phyloP scores from a whole-genome alignment of 2,888 invertebrate species.

The Psylliodes chrysocephalus region DNA sequence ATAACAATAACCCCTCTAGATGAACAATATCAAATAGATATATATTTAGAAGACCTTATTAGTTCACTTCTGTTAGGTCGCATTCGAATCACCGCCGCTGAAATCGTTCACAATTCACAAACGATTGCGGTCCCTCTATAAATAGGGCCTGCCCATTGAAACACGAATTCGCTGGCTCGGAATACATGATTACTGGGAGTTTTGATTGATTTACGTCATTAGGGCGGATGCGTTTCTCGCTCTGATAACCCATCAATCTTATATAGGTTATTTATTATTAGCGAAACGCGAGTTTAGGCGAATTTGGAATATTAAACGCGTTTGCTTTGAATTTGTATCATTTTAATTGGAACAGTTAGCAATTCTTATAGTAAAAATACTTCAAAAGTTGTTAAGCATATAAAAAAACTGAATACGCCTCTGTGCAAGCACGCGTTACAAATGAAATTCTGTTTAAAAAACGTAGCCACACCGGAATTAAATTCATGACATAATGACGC shows the following conservation, averaged over 20 bases:
- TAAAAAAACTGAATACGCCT: too few species aligned
- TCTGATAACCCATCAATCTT: constrained; percentile 21
- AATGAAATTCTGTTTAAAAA: background rate
- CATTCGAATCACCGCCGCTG: background rate
- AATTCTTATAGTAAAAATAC: background rate
- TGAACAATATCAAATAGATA: constrained; percentile 5
- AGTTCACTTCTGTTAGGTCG: constrained; percentile 1
- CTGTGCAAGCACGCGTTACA: too few species aligned
- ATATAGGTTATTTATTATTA: constrained; percentile 26
- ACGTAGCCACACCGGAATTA: too few species aligned
- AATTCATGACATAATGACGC: too few species aligned
- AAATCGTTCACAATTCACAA: constrained; percentile 10
- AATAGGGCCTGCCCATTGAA: constrained; percentile 25
- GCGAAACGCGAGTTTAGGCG: constrained; percentile 10
- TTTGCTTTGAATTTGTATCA: background rate
- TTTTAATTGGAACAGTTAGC: background rate
- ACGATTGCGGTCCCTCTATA: constrained; percentile 25
- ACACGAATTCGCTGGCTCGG: constrained; percentile 25
- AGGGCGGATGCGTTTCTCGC: constrained; percentile 17
- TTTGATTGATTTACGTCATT: constrained; percentile 31
- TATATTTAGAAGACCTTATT: background rate
- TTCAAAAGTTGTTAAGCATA: too few species aligned
- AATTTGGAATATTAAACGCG: constrained; percentile 10
- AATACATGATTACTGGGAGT: constrained; percentile 27
- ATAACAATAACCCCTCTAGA: too few species aligned